Evolutionary conservation across 2,113 vertebrate species (phyloP), one percentile per base, ranked within the genome.

Genomic region (Semnornis frantzii): DNA sequence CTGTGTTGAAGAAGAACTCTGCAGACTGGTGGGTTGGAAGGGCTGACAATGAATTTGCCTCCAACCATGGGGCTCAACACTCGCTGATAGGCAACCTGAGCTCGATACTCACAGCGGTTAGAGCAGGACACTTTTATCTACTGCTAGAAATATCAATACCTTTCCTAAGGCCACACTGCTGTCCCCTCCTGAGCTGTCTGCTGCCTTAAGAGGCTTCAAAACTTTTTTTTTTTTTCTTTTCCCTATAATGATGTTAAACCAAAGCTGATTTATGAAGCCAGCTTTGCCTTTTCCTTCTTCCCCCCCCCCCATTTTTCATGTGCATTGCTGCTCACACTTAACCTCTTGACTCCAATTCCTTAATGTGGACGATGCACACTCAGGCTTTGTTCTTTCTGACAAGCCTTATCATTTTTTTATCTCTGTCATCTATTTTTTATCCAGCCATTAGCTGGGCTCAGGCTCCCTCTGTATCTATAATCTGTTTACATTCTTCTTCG

Each of bases 401-500:
- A 97, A 89, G 93, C 71, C 95, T 98, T 98, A 98, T 97, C 97
- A 96, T 96, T 97, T 98, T 97, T 98, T 97, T 97, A 98, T 98
- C 97, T 97, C 77, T 97, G 93, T 94, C 96, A 97, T 98, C 97
- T 97, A 90, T 97, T 97, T 96, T 97, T 97, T 96, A 97, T 96
- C 90, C 91, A 97, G 94, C 94, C 96, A 97, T 98, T 98, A 98
- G 97, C 97, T 96, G 92, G 89, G 96, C 94, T 92, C 65, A 95
- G 92, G 50, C 95, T 96, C 44, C 44, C 90, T 96, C 95, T 89
- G 81, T 97, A 94, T 97, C 94, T 93, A 91, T 96, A 97, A 98
- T 98, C 96, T 98, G 97, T 98, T 98, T 98, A 98, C 97, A 98
- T 98, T 98, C 97, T 97, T 97, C 91, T 93, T 96, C 91, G 72